Evolutionary conservation across 2,113 vertebrate species (phyloP), one percentile per base, ranked within the genome.

Genomic region (Cavia porcellus): DNA sequence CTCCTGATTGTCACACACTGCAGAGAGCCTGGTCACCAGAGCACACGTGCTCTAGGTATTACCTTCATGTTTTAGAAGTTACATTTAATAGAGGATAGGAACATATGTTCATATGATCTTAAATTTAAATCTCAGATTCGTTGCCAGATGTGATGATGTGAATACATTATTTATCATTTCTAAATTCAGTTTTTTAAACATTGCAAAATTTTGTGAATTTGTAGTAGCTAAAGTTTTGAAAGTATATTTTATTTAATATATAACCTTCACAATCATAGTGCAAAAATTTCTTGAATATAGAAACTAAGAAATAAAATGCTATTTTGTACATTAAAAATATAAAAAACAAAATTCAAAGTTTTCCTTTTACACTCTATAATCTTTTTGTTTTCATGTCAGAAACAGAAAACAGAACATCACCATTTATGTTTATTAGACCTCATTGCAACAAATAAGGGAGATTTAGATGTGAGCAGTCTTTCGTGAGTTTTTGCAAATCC

Each of bases 251-350:
- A 84, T 57, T 89, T 86, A 81, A 25, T 1, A 42, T 4, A 11
- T 42, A 94, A 57, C 2, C 5, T 89, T 84, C 24, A 42, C 0
- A 8, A 5, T 85, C 68, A 79, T 83, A 68, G 75, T 64, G 17
- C 5, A 91, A 89, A 4, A 88, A 88, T 82, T 88, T 7, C 52
- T 88, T 80, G 32, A 42, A 35, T 50, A n/a, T 8, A 82, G 32
- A 62, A 88, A 79, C 45, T 84, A 89, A 25, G 5, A 3, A 50
- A 75, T 59, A 66, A 94, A 89, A 75, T 61, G 38, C 17, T 86
- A 32, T 25, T 96, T 95, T 92, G 3, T 30, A 84, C 14, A 55
- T 57, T 68, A 97, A 72, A 94, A 74, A 52, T 68, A 66, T 70
- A 89, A 79, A 83, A 19, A 30, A 28, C 14, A 30, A 92, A 74